A percentile compares a stretch with the other conserved stretches of the same genome.
phyloP scores from a whole-genome alignment of 2,113 vertebrate genomes.

The Lepisosteus oculatus region DNA sequence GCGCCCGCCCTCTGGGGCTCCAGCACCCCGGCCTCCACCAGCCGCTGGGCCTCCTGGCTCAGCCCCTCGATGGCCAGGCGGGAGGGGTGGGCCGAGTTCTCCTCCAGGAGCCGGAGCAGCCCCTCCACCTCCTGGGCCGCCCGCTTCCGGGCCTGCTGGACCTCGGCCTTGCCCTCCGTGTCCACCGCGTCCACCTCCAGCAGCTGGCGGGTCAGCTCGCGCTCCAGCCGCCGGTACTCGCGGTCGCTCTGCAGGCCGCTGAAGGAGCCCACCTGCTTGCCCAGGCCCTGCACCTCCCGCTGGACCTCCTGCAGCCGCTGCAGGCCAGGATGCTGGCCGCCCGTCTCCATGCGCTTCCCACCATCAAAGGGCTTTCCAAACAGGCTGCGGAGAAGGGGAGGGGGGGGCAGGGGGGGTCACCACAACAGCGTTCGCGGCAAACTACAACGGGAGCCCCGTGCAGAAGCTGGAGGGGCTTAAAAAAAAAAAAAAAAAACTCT shows the following conservation, averaged over 20 bases:
- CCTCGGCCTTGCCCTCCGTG: constrained; percentile 81
- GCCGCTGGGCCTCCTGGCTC: constrained; percentile 74
- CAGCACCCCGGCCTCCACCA: constrained; percentile 78
- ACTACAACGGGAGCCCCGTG: too few species aligned
- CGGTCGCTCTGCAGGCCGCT: constrained; percentile 83
- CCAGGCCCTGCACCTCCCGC: constrained; percentile 78
- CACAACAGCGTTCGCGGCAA: constrained; percentile 15
- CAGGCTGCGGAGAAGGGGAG: constrained; percentile 49
- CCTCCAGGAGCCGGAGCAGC: constrained; percentile 87
- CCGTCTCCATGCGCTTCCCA: constrained; percentile 87
- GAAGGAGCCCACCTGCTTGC: constrained; percentile 83
- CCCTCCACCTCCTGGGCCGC: constrained; percentile 86
- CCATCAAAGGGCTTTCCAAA: constrained; percentile 73
- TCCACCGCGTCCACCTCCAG: constrained; percentile 93
- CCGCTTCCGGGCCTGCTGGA: constrained; percentile 84
- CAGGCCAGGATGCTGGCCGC: constrained; percentile 83
- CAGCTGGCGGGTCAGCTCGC: constrained; percentile 79
- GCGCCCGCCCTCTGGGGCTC: constrained; percentile 72
- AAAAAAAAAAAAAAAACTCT: too few species aligned
- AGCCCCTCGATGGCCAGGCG: constrained; percentile 82
- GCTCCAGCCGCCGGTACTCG: constrained; percentile 85
- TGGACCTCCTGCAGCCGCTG: constrained; percentile 86
- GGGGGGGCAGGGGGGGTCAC: constrained; percentile 3
- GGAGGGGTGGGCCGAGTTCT: constrained; percentile 85
- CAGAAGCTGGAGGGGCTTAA: too few species aligned